Percentiles rank a stretch among this genome's conserved stretches.
phyloP scores from a whole-genome alignment of 23 tunicate species.

The Clavelina lepadiformis region DNA sequence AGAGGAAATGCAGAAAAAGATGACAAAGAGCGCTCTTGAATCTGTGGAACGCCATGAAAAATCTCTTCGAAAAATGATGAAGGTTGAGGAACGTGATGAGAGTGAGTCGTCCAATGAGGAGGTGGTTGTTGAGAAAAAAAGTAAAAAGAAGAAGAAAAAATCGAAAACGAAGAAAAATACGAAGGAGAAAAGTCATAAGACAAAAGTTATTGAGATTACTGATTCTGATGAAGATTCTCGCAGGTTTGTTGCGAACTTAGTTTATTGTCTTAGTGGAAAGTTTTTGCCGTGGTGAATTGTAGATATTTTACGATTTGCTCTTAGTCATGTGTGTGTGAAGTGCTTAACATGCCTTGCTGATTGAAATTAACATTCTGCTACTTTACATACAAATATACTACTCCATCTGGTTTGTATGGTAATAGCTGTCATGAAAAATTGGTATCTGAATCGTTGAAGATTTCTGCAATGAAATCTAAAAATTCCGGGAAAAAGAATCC shows the following conservation, averaged over 20 bases:
- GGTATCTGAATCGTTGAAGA: background rate
- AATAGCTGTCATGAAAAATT: background rate
- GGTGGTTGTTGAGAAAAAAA: slow-evolving; percentile 9
- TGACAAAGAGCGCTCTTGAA: slow-evolving; percentile 43
- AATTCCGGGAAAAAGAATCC: slow-evolving; percentile 5
- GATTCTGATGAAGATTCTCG: slow-evolving; percentile 5
- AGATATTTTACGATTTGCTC: too few relatives aligned
- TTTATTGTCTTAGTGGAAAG: too few relatives aligned
- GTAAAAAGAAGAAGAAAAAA: slow-evolving; percentile 27
- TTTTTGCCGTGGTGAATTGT: too few relatives aligned
- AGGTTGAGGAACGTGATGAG: slow-evolving; percentile 7
- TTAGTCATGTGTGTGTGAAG: too few relatives aligned
- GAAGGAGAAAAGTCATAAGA: slow-evolving; percentile 12
- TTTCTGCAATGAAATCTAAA: slow-evolving; percentile 5
- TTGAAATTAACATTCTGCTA: too few relatives aligned
- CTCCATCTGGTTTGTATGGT: too few relatives aligned
- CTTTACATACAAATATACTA: too few relatives aligned
- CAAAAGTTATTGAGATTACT: slow-evolving; percentile 9
- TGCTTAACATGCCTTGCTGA: too few relatives aligned
- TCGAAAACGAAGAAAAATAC: slow-evolving; percentile 15
- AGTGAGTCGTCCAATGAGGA: slow-evolving; percentile 38
- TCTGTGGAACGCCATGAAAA: slow-evolving; percentile 53
- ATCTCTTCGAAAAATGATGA: slow-evolving; percentile 29
- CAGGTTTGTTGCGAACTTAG: background rate
- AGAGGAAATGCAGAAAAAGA: slow-evolving; percentile 32